Percentiles rank a stretch among this genome's conserved stretches.
These are phyloP conservation scores for Nephrocerus scutellatus DNA, from an alignment of 2,888 invertebrate species.

Conservation along the genomic window DNA sequence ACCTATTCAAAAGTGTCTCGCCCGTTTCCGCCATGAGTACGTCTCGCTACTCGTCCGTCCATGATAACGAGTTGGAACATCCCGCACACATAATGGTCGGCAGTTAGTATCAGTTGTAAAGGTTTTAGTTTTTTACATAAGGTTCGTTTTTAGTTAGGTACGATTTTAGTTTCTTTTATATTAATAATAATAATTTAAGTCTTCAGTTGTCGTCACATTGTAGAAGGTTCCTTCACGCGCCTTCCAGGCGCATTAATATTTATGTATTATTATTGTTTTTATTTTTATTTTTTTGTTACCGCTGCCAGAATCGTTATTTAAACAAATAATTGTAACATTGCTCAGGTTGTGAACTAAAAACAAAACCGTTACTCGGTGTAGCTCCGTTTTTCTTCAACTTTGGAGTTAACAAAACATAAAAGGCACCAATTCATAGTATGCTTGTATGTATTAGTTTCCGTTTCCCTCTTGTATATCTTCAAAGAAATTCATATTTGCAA, in stretches of 20 bases:
- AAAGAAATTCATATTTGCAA: no score
- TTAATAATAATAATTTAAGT: no score
- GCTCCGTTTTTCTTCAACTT: no score
- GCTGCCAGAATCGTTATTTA: constrained; percentile 2
- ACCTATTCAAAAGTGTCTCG: constrained; percentile 48
- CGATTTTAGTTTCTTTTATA: no score
- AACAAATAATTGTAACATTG: constrained; percentile 27
- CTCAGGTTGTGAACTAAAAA: constrained; percentile 46
- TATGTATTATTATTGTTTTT: background rate
- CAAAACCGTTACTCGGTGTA: constrained; percentile 9
- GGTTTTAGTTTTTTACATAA: no score
- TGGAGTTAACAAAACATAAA: no score
- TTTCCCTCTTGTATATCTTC: constrained; percentile 8
- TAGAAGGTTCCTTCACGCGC: constrained; percentile 17
- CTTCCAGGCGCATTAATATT: no score
- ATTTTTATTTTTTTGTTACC: constrained; percentile 3
- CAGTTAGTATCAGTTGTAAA: constrained; percentile 48
- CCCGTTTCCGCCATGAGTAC: constrained; percentile 39
- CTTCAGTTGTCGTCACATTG: no score
- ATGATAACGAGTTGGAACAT: constrained; percentile 50
- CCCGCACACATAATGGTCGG: constrained; percentile 55
- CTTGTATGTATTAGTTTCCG: constrained; percentile 26
- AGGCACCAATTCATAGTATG: no score
- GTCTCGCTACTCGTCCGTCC: constrained; percentile 35
- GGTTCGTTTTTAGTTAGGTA: no score